Evolutionary conservation across 2,113 vertebrate genomes (phyloP), one percentile per base, ranked within the genome.

Genomic region (Ramphastos sulfuratus): DNA sequence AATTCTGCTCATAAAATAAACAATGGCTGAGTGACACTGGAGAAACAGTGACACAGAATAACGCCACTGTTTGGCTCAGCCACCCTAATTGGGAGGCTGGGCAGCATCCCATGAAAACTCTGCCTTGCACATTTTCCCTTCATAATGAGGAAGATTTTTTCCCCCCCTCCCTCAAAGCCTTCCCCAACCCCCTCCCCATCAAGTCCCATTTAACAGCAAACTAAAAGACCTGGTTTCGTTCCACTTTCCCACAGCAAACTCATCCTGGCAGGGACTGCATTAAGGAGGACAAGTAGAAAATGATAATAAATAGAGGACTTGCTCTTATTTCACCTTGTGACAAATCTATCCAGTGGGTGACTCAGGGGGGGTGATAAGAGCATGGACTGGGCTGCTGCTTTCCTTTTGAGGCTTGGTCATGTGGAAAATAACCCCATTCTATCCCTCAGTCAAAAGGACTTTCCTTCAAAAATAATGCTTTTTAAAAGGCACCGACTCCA

Each of bases 171-270:
- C 72, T 42, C 37, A 65, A 65, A 65, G 63, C 50, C 33, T 48
- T 15, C 23, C 28, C 87, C 11, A 37, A 3, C 24, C 12, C 89
- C 56, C 65, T 79, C 24, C 12, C 89, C 56, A 61, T 79, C 48
- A 50, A 50, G 58, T 60, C 85, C 85, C 83, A 91, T 94, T 96
- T 88, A 94, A 85, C 67, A 60, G 82, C 67, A 83, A 27, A 48
- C 89, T 90, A 79, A 92, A 95, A 94, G 90, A 54, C 79, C 89
- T 91, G 93, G 94, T 94, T 96, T 96, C 91, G 81, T 89, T 95
- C 94, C 61, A 17, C 70, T 95, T 96, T 96, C 95, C 87, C 95
- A 96, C 92, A 93, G 87, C 93, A 96, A 96, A 96, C 90, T 92
- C 94, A 78, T 92, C 93, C 91, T 91, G 94, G 93, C 93, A 96